Percentiles rank a stretch among this genome's conserved stretches.
phyloP scores from a whole-genome alignment of 2,888 invertebrate species.

The Geotrupes spiniger region DNA sequence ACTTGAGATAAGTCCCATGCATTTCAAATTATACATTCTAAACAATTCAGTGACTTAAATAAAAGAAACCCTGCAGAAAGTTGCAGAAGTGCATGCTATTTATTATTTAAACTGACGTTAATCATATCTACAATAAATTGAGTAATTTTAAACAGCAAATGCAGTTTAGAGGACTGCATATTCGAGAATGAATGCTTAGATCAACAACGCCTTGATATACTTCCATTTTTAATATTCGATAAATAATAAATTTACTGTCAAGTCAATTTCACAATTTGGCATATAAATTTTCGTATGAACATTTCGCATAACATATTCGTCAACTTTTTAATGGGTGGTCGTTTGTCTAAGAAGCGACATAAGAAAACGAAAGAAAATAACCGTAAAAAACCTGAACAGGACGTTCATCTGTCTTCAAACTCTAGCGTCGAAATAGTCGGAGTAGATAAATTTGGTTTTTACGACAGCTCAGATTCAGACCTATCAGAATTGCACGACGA shows the following conservation, averaged over 20 bases:
- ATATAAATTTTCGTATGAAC: conserved; percentile 22
- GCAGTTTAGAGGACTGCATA: no score
- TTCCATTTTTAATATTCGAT: conserved; percentile 2
- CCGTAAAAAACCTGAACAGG: neutral
- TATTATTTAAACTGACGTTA: no score
- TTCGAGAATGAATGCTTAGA: no score
- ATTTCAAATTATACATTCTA: no score
- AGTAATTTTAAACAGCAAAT: no score
- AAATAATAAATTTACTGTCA: conserved; percentile 15
- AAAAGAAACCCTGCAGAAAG: no score
- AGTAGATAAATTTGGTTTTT: conserved; percentile 17
- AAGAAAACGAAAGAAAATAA: conserved; percentile 5
- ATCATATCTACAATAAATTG: no score
- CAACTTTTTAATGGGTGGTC: conserved; percentile 21
- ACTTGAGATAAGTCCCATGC: no score
- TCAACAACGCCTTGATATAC: conserved; percentile 8
- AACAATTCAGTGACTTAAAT: no score
- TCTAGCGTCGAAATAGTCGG: conserved; percentile 2
- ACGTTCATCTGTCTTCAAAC: conserved; percentile 5
- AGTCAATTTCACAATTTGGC: conserved; percentile 15
- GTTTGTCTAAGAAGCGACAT: conserved; percentile 1
- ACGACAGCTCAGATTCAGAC: conserved; percentile 24
- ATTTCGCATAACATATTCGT: conserved; percentile 9
- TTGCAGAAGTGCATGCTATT: no score
- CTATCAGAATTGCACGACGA: conserved; percentile 19